These are phyloP conservation scores for Channa argus DNA, from an alignment of 2,113 vertebrate species.

Conservation along the genomic window DNA sequence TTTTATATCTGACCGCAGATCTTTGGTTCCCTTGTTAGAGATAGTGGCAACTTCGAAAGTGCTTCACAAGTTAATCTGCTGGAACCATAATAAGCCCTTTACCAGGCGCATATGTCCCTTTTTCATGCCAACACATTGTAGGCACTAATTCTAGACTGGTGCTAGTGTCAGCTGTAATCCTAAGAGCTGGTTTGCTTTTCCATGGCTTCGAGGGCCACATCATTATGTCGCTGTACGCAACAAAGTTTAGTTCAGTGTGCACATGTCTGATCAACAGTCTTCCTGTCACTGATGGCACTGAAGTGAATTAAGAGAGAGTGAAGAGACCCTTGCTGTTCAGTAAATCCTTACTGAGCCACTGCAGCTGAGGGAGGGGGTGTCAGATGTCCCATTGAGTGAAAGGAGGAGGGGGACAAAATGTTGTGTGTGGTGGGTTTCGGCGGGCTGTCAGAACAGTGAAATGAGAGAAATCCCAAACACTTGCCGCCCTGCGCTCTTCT, in stretches of 20 bases:
- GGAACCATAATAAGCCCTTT: not conserved
- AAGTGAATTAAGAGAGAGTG: constrained; percentile 38
- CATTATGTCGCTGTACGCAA: no score
- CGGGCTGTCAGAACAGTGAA: constrained; percentile 60
- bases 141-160: no score
- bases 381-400: constrained; percentile 65
- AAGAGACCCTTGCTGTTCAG: constrained; percentile 64
- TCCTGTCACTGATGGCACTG: constrained; percentile 15
- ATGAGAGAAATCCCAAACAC: constrained; percentile 63
- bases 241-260: no score
- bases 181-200: no score
- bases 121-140: no score
- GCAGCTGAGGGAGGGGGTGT: constrained; percentile 76
- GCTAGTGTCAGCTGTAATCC: no score
- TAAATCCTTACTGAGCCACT: constrained; percentile 67
- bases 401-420: not conserved
- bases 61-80: constrained; percentile 17
- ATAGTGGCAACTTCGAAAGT: not conserved
- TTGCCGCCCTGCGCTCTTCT: not conserved
- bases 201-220: no score
- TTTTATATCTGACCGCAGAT: not conserved
- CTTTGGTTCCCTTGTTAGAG: constrained; percentile 22
- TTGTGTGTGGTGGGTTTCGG: constrained; percentile 10
- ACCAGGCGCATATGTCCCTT: no score
- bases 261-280: constrained; percentile 24